phyloP scores from a whole-genome alignment of 2,797 vertebrate genomes.

The Cottoperca gobio region DNA sequence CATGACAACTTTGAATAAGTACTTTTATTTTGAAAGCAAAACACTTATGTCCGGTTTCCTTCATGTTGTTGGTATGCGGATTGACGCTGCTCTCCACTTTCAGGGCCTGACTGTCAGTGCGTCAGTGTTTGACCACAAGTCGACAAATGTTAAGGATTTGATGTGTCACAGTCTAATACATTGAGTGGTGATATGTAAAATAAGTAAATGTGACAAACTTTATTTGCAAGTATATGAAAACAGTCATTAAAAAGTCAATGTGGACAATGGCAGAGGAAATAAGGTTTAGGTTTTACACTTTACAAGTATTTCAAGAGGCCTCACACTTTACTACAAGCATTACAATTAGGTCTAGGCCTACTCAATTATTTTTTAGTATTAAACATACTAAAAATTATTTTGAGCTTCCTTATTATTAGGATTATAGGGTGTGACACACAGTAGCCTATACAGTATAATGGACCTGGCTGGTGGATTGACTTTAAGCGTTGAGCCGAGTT shows the following conservation, averaged over 20 bases:
- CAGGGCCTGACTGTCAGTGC: constrained; percentile 2
- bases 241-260: too few relatives aligned
- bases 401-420: too few relatives aligned
- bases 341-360: neutral
- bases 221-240: too few relatives aligned
- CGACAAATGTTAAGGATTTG: constrained; percentile 54
- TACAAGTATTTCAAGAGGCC: neutral
- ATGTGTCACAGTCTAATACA: constrained; percentile 55
- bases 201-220: neutral
- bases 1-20: neutral
- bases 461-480: too few relatives aligned
- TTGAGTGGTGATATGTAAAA: neutral
- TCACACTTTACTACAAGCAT: neutral
- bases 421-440: too few relatives aligned
- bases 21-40: constrained; percentile 39
- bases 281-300: too few relatives aligned
- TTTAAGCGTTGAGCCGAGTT: too few relatives aligned
- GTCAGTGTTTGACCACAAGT: constrained; percentile 14
- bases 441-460: neutral
- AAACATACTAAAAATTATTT: too few relatives aligned
- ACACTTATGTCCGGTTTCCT: fast-evolving
- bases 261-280: too few relatives aligned
- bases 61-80: neutral
- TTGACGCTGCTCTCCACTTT: constrained; percentile 38
- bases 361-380: too few relatives aligned